Percentiles rank a stretch among this genome's conserved stretches.
These are phyloP conservation scores for Stenichneumon culpator DNA, from an alignment of 2,888 invertebrate genomes.

Conservation along the genomic window DNA sequence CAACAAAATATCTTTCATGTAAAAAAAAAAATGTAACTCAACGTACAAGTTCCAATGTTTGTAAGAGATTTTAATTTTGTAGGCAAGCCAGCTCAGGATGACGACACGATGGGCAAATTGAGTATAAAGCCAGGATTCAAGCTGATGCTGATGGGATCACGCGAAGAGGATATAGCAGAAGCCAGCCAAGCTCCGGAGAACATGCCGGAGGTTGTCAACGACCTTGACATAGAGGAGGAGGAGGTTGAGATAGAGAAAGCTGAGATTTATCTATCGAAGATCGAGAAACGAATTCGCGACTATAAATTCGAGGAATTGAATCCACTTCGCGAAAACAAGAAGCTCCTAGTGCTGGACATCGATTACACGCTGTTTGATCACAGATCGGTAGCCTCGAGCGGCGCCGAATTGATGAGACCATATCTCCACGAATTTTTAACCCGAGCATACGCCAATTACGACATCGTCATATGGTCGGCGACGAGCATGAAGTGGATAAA, in stretches of 20 bases:
- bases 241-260: conserved; percentile 90
- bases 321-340: conserved; percentile 94
- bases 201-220: conserved; percentile 95
- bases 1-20: too few species aligned
- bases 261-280: conserved; percentile 91
- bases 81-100: conserved; percentile 95
- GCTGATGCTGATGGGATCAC: conserved; percentile 98
- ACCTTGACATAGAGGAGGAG: conserved; percentile 96
- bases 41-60: neutral
- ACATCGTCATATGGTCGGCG: conserved; percentile 99
- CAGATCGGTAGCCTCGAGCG: conserved; percentile 95
- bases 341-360: conserved; percentile 96
- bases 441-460: conserved; percentile 95
- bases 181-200: conserved; percentile 93
- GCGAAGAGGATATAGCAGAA: conserved; percentile 96
- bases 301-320: conserved; percentile 94
- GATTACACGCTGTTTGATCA: conserved; percentile 99
- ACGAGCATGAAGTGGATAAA: conserved; percentile 99
- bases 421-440: conserved; percentile 97
- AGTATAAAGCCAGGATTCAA: conserved; percentile 95
- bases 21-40: too few species aligned
- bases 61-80: conserved; percentile 50
- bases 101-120: conserved; percentile 90
- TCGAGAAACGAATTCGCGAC: conserved; percentile 93
- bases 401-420: conserved; percentile 96